Conservation (phyloP, 2,888 invertebrate genomes). For the Ctenicera cuprea region DNA sequence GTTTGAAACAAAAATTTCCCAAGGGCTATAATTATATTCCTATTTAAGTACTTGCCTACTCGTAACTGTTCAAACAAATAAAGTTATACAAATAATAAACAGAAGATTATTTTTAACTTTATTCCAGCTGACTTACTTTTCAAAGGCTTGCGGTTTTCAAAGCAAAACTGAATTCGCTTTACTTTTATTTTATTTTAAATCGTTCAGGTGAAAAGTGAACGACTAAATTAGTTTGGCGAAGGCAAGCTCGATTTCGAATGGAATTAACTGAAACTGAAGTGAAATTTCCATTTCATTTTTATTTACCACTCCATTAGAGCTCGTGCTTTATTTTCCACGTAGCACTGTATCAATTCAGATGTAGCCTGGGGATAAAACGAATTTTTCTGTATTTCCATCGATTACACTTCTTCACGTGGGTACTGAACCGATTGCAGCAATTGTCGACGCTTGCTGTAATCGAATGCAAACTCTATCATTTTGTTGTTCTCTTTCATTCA, state of each 20-base stretch:
- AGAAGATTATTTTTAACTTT: slow-evolving; percentile 9
- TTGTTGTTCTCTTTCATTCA: background rate
- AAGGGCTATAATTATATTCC: background rate
- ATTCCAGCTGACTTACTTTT: slow-evolving; percentile 8
- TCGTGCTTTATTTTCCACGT: slow-evolving; percentile 18
- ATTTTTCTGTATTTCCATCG: slow-evolving; percentile 30
- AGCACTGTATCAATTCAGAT: slow-evolving; percentile 20
- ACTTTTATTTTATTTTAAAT: slow-evolving; percentile 25
- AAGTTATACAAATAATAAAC: background rate
- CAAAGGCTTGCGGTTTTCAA: slow-evolving; percentile 11
- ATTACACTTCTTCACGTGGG: slow-evolving; percentile 31
- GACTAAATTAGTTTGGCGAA: slow-evolving; percentile 23
- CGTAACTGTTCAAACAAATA: background rate
- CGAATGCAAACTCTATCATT: background rate
- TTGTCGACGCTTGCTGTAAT: slow-evolving; percentile 5
- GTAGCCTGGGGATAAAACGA: slow-evolving; percentile 22
- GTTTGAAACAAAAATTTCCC: slow-evolving; percentile 16
- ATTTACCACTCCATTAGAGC: slow-evolving; percentile 29
- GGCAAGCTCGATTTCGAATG: slow-evolving; percentile 22
- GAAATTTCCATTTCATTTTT: slow-evolving; percentile 29
- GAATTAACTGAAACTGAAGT: slow-evolving; percentile 30
- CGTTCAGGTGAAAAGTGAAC: slow-evolving; percentile 26
- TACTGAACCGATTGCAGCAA: slow-evolving; percentile 31
- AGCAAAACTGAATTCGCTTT: slow-evolving; percentile 17
- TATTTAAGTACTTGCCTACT: no score